Conservation (phyloP, 2,113 vertebrate species). For the Paralichthys olivaceus region DNA sequence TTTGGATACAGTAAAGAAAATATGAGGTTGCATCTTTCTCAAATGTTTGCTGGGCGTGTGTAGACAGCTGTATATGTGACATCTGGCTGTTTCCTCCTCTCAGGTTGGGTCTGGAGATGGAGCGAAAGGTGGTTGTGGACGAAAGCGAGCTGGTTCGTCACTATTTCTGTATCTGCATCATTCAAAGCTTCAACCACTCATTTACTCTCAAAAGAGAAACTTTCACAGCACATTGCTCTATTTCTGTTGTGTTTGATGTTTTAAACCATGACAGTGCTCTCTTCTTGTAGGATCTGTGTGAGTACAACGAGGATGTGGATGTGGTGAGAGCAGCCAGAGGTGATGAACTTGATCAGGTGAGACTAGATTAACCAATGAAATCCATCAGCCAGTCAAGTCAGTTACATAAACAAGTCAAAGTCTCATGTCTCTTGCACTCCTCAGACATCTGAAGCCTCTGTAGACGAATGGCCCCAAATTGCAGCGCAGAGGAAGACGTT, state of each 20-base stretch:
- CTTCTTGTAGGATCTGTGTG: conserved; percentile 43
- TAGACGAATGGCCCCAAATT: conserved; percentile 47
- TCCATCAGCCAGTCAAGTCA: not conserved
- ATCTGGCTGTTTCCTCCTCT: not conserved
- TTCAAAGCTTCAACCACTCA: not conserved
- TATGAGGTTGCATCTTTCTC: too few relatives aligned
- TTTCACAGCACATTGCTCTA: not conserved
- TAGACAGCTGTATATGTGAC: not conserved
- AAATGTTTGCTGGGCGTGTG: too few relatives aligned
- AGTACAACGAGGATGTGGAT: conserved; percentile 34
- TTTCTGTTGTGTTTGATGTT: too few relatives aligned
- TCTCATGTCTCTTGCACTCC: not conserved
- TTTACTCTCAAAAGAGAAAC: not conserved
- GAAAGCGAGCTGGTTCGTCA: conserved; percentile 60
- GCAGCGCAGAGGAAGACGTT: conserved; percentile 4
- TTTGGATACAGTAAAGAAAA: too few relatives aligned
- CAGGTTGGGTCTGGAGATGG: conserved; percentile 52
- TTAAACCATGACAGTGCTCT: not conserved
- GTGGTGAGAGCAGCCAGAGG: not conserved
- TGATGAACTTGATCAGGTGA: conserved; percentile 70
- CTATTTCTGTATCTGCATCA: not conserved
- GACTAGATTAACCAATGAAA: not conserved
- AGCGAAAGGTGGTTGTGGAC: not conserved
- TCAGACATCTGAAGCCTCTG: conserved; percentile 58
- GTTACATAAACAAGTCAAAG: not conserved